These are phyloP conservation scores for Parascotia fuliginaria DNA, from an alignment of 2,888 invertebrate genomes.

Conservation along the genomic window DNA sequence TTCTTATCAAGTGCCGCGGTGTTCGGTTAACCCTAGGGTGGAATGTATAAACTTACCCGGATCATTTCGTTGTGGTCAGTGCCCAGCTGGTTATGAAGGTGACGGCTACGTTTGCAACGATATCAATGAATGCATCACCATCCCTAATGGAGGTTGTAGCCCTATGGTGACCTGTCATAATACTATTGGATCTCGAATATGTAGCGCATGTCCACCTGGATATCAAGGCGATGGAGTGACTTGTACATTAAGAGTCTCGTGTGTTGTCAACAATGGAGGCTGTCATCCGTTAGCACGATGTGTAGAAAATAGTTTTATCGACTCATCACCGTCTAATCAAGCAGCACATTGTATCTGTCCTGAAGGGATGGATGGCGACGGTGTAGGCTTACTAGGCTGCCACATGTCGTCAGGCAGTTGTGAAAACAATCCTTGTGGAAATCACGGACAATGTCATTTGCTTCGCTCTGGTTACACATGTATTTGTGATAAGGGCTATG, in stretches of 20 bases:
- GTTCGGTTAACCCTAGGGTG: conserved; percentile 92
- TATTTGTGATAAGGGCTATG: conserved; percentile 86
- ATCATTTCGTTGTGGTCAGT: conserved; percentile 94
- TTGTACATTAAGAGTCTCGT: conserved; percentile 89
- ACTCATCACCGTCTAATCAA: conserved; percentile 64
- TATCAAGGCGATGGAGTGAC: conserved; percentile 93
- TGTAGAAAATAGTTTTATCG: conserved; percentile 85
- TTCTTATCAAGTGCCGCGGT: conserved; percentile 86
- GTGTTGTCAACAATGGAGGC: conserved; percentile 91
- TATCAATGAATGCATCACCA: conserved; percentile 93
- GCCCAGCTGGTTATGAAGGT: conserved; percentile 94
- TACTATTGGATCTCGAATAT: conserved; percentile 93
- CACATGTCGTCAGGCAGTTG: conserved; percentile 74
- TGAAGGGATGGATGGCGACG: conserved; percentile 90
- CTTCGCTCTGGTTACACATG: conserved; percentile 81
- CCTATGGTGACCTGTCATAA: conserved; percentile 95
- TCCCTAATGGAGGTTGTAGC: conserved; percentile 96
- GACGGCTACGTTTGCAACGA: conserved; percentile 95
- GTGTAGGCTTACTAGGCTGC: conserved; percentile 93
- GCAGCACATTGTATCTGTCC: conserved; percentile 92
- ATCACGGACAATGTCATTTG: conserved; percentile 86
- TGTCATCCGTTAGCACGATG: conserved; percentile 94
- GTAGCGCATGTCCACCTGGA: conserved; percentile 95
- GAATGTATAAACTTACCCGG: conserved; percentile 96
- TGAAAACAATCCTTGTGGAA: conserved; percentile 79